Base-by-base conservation (phyloP, 1,140 invertebrate genomes). In the Hetaerina americana region DNA sequence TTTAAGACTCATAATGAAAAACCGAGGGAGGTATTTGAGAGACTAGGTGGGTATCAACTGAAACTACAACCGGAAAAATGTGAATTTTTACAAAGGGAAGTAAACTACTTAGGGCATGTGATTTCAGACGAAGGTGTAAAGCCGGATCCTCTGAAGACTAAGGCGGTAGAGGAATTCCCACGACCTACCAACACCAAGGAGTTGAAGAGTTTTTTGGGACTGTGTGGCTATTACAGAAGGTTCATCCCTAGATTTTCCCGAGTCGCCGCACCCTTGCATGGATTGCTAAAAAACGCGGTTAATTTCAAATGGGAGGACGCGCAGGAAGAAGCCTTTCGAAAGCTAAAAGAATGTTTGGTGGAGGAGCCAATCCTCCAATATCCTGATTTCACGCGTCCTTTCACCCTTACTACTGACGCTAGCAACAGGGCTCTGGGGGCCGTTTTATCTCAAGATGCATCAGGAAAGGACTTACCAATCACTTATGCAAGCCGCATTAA, bases 401-500 rank as follows among this genome's bases (percentile, higher is more conserved):
- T 76, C 70, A 72, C 72, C 25, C 28, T 77, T 68, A 75, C 71
- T 15, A 76, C 75, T n/a, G 77, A 78, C 66, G 76, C 77, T 12
- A 72, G 70, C 70, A 72, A 73, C 25, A 66, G 49, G 6, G 76
- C 74, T 3, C 18, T 75, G 18, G 77, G 75, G 6, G 74, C 72
- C 0, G 71, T 77, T 8, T 27, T 77, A 2, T 71, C 73, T n/a
- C 76, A 78, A n/a, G n/a, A n/a, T n/a, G n/a, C n/a, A n/a, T n/a
- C n/a, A n/a, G n/a, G n/a, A 71, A 0, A 72, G 71, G 67, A 75
- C 75, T 49, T 70, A 29, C 80, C 80, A 0, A 78, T 82, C 26
- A 75, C 76, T 5, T 84, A 80, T 73, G 78, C 79, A 0, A 81
- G 78, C 66, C 73, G 80, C 76, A 12, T 73, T 84, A 66, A 81